Percentiles rank a stretch among this genome's conserved stretches.
These are phyloP conservation scores for Rhagonycha fulva DNA, from an alignment of 2,888 invertebrate species.

Conservation along the genomic window DNA sequence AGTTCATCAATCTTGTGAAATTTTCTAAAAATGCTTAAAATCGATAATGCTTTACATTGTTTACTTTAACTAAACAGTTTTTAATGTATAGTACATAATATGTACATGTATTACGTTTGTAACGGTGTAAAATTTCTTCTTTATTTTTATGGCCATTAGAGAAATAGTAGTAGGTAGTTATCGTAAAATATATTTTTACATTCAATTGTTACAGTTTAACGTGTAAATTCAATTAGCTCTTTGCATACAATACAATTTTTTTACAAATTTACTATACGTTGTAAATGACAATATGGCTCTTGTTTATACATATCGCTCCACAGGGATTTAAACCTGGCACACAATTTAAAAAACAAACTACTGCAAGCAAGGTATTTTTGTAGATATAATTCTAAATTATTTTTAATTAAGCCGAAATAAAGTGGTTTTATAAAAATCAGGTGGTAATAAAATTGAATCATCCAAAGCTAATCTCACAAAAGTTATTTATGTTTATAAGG, in stretches of 20 bases:
- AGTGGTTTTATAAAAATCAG: not conserved
- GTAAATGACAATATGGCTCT: not conserved
- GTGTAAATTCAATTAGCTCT: not conserved
- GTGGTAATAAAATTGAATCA: not conserved
- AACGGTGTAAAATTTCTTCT: not conserved
- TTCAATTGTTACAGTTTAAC: not conserved
- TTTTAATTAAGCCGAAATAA: not conserved
- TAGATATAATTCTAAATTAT: not conserved
- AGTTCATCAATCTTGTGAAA: not conserved
- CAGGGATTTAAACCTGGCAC: not conserved
- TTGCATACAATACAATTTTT: not conserved
- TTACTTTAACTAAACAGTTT: not conserved
- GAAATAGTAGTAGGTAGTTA: not conserved
- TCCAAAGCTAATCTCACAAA: not conserved
- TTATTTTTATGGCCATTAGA: not conserved
- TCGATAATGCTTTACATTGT: not conserved
- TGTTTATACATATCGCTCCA: not conserved
- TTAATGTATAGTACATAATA: not conserved
- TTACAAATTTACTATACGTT: not conserved
- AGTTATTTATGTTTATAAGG: not conserved
- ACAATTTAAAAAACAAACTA: not conserved
- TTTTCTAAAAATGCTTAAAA: not conserved
- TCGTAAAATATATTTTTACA: not conserved
- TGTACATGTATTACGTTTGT: not conserved
- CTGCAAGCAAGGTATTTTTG: not conserved